These are phyloP conservation scores for Oryzias javanicus DNA, from an alignment of 2,113 vertebrate species.

Conservation along the genomic window DNA sequence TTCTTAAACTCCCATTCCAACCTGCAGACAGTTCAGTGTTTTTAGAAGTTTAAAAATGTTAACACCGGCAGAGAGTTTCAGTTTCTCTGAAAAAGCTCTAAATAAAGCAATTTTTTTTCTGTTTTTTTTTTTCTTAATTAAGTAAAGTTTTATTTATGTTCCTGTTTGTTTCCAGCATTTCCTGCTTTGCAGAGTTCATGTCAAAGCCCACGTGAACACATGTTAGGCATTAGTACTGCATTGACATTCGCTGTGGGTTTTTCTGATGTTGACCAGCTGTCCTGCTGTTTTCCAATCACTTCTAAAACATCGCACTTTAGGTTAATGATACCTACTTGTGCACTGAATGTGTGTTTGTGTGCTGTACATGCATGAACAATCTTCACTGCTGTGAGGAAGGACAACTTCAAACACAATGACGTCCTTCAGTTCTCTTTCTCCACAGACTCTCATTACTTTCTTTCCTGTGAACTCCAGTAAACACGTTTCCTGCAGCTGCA, in stretches of 20 bases:
- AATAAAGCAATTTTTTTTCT: no score
- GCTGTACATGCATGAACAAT: constrained; percentile 16
- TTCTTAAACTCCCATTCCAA: no score
- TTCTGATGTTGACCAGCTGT: constrained; percentile 26
- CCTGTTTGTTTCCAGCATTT: no score
- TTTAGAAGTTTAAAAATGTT: no score
- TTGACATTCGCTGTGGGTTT: constrained; percentile 19
- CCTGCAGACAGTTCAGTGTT: no score
- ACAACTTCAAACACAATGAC: constrained; percentile 66
- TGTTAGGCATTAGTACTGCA: constrained; percentile 25
- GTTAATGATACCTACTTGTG: constrained; percentile 34
- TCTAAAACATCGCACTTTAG: constrained; percentile 26
- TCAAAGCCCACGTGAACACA: constrained; percentile 18
- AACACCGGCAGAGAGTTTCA: no score
- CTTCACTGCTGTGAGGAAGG: constrained; percentile 57
- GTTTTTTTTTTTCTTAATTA: no score
- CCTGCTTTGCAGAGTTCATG: neutral
- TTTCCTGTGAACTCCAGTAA: constrained; percentile 46
- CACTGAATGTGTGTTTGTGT: constrained; percentile 2
- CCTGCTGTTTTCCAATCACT: constrained; percentile 33
- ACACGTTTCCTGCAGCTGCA: constrained; percentile 42
- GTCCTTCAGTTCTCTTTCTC: constrained; percentile 46
- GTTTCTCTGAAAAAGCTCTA: no score
- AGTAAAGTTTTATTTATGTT: no score
- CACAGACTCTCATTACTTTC: constrained; percentile 3